Evolutionary conservation across 2,888 invertebrate genomes (phyloP), one percentile per base, ranked within the genome.

Genomic region (Cephus sareptanus): DNA sequence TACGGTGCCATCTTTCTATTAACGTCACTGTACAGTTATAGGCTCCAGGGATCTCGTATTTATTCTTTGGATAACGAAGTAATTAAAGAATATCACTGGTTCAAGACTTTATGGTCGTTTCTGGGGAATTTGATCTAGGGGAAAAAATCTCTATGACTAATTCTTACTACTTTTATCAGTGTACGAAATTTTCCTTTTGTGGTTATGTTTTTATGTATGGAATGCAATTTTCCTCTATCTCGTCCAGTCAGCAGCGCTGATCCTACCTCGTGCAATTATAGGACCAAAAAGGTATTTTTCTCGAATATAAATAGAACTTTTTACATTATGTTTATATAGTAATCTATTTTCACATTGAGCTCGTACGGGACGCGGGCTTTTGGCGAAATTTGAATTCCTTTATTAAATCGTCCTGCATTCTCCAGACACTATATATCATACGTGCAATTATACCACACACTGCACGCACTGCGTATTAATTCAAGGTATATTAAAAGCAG

Each of bases 1-100:
- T 85, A 87, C 81, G 85, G 82, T 81, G 81, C 80, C 71, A 76
- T 75, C 74, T 69, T 79, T 78, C 83, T 83, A 84, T 83, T 83
- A 85, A 85, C 81, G 56, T 23, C 9, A 23, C 23, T 56, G 1
- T 56, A 56, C 56, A 56, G 23, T 23, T 23, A 56, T 23, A 56
- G 56, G 23, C 9, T 6, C 1, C 9, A 15, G 9, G 23, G 15
- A 9, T 9, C 13, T 56, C 23, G 23, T 56, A 56, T 56, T 56
- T 56, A 23, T 56, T 23, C 56, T 9, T 23, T 9, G 56, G 56
- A 23, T 56, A 23, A 56, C 56, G 56, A 56, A 56, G 56, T 23
- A 56, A 56, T 56, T 56, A 23, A 56, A 9, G 56, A 9, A 23
- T 23, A 56, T 56, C 23, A 56, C 23, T 23, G 56, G 9, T 2